These are phyloP conservation scores for Panorpa germanica DNA, from an alignment of 2,888 invertebrate species.

Conservation along the genomic window DNA sequence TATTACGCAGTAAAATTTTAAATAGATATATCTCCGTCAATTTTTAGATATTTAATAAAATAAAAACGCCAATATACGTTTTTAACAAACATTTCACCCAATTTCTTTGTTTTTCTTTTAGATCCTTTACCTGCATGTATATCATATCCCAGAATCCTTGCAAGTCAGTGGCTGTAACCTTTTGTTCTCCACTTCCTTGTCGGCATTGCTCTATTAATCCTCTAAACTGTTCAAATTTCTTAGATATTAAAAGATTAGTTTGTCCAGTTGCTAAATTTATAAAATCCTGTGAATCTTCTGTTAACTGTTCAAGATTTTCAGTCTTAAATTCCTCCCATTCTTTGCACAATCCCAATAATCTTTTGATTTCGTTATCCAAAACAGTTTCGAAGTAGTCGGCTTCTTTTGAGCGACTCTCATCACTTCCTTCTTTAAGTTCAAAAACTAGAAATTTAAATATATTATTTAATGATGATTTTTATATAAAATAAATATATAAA, in stretches of 20 bases:
- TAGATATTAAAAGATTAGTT: conserved; percentile 50
- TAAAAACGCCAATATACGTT: too few species aligned
- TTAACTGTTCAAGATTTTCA: conserved; percentile 18
- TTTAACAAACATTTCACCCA: too few species aligned
- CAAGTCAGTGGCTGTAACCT: conserved; percentile 47
- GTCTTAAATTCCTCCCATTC: conserved; percentile 31
- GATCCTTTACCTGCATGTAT: conserved; percentile 38
- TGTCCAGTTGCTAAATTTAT: conserved; percentile 60
- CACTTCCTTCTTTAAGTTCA: too few species aligned
- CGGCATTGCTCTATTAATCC: conserved; percentile 30
- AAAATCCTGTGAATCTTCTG: conserved; percentile 33
- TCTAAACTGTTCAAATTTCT: conserved; percentile 63
- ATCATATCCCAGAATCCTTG: conserved; percentile 84
- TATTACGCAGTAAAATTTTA: too few species aligned
- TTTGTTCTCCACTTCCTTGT: conserved; percentile 26
- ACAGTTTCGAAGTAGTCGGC: too few species aligned
- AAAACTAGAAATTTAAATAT: too few species aligned
- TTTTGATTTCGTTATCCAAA: conserved; percentile 31
- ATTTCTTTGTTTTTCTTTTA: too few species aligned
- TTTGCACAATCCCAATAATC: conserved; percentile 30
- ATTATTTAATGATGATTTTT: too few species aligned
- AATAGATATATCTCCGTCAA: too few species aligned
- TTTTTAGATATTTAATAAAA: too few species aligned
- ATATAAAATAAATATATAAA: too few species aligned
- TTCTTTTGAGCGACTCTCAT: too few species aligned